Percentiles rank a stretch among this genome's conserved stretches.
phyloP scores from a whole-genome alignment of 2,888 invertebrate genomes.

The Dusona sp. region DNA sequence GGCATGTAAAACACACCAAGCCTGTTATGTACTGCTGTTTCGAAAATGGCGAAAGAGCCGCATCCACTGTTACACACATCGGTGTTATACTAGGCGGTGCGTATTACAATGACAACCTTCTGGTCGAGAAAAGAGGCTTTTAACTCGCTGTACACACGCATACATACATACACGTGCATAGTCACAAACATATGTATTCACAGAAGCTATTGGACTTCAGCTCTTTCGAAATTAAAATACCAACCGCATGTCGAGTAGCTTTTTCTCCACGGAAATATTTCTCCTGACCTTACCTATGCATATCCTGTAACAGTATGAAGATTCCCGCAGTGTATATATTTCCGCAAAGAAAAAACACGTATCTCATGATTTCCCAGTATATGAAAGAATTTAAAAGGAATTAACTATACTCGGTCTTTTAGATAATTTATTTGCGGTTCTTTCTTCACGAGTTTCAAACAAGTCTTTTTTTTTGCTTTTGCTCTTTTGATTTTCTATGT shows the following conservation, averaged over 20 bases:
- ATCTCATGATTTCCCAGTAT: not conserved
- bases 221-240: conserved; percentile 4
- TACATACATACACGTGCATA: not conserved
- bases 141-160: not conserved
- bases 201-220: not conserved
- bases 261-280: not conserved
- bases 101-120: conserved; percentile 15
- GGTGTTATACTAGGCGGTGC: conserved; percentile 5
- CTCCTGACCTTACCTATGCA: not conserved
- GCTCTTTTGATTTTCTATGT: not conserved
- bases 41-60: not conserved
- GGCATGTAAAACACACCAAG: conserved; percentile 61
- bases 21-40: conserved; percentile 50
- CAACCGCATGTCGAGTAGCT: not conserved
- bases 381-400: not conserved
- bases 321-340: not conserved
- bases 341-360: not conserved
- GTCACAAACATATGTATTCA: not conserved
- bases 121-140: conserved; percentile 35
- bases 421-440: not conserved
- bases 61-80: conserved; percentile 27
- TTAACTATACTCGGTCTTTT: not conserved
- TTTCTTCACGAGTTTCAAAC: not conserved
- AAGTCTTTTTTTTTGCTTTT: not conserved
- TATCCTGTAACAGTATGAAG: not conserved